phyloP scores from a whole-genome alignment of 2,888 invertebrate genomes.

The Pseudanteris insignis region DNA sequence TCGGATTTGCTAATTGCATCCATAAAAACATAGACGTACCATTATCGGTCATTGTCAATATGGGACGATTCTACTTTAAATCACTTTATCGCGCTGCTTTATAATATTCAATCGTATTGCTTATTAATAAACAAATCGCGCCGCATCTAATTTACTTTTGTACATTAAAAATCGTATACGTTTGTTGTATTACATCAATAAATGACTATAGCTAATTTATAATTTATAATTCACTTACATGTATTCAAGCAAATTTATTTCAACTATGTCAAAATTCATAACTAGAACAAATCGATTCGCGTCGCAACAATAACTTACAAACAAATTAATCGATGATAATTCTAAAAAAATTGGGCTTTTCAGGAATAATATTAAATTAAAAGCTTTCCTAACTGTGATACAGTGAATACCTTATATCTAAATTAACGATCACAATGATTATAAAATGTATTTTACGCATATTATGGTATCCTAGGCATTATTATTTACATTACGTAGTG shows the following conservation, averaged over 20 bases:
- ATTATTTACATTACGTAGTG: too few relatives aligned
- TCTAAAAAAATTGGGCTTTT: too few relatives aligned
- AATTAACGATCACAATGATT: too few relatives aligned
- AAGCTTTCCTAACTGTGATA: too few relatives aligned
- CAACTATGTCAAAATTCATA: slow-evolving; percentile 64
- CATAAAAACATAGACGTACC: slow-evolving; percentile 41
- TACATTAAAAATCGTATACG: slow-evolving; percentile 67
- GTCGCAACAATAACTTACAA: slow-evolving; percentile 38
- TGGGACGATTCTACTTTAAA: slow-evolving; percentile 37
- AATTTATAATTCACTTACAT: slow-evolving; percentile 53
- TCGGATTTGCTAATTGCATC: slow-evolving; percentile 39
- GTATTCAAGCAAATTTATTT: slow-evolving; percentile 45
- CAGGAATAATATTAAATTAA: too few relatives aligned
- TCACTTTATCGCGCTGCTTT: slow-evolving; percentile 40
- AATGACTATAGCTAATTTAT: slow-evolving; percentile 58
- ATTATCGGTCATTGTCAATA: slow-evolving; percentile 36
- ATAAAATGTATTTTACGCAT: too few relatives aligned
- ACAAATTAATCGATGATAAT: too few relatives aligned
- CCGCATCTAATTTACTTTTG: slow-evolving; percentile 55
- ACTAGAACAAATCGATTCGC: slow-evolving; percentile 61
- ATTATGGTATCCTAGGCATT: too few relatives aligned
- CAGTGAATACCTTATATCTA: too few relatives aligned
- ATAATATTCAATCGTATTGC: slow-evolving; percentile 43
- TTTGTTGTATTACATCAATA: slow-evolving; percentile 65
- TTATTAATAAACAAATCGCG: slow-evolving; percentile 45